Base-by-base conservation (phyloP, 2,888 invertebrate species). In the Lysandra bellargus region DNA sequence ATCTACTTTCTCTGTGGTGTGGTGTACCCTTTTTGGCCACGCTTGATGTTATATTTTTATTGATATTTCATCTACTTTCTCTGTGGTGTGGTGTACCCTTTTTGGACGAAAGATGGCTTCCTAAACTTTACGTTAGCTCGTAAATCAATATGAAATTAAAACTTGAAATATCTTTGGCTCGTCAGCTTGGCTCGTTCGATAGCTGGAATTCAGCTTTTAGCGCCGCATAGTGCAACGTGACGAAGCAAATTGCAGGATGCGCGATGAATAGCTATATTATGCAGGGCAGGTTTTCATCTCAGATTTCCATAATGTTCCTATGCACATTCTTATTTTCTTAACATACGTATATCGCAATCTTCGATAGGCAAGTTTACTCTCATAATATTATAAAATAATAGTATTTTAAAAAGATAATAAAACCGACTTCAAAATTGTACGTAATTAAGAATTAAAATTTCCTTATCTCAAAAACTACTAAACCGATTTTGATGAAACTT, bases 221-320 rank as follows among this genome's bases (percentile, higher is more conserved):
- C 69, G 69, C 69, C 69, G 23, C 69, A 69, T 33, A 69, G 69
- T 69, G 69, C 33, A 69, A 30, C 69, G 69, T 69, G 33, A 69
- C 69, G 33, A 9, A 3, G 69, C 69, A 33, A 69, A 69, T 69
- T 69, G 69, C 33, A 33, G 69, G 33, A 69, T 69, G 69, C 30
- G 33, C 69, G 23, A 64, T 30, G 64, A 64, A 64, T 30, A 9
- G 64, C 64, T 64, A 64, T 69, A 33, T 69, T 69, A 69, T 69
- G 12, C 69, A 69, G 14, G 69, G 4, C 69, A 69, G 69, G 69
- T 69, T 69, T 69, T 30, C 69, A 64, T 33, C 33, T 69, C 33
- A 69, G 33, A 69, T 12, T 69, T 69, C 69, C 69, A 69, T 33
- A 33, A 33, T 69, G 14, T 12, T 69, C 14, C 33, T 33, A 69